Evolutionary conservation across 2,888 invertebrate genomes (phyloP), one percentile per base, ranked within the genome.

Genomic region (Ochropacha duplaris): DNA sequence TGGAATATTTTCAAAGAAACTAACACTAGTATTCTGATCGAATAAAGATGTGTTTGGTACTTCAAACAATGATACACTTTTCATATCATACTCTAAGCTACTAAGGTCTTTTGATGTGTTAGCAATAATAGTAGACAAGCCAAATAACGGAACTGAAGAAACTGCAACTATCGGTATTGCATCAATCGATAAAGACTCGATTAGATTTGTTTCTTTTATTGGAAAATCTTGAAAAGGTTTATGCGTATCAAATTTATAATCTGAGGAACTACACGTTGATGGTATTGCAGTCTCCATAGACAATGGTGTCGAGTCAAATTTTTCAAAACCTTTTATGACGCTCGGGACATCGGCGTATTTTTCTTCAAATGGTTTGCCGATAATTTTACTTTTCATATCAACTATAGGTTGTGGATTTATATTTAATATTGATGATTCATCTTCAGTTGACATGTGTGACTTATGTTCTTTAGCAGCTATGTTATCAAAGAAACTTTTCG

Each of bases 101-200:
- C 56, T 54, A 31, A 61, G 58, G 54, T 77, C 78, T 58, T 72
- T 72, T 5, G 76, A 58, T 65, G 71, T 76, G 24, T 78, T 77
- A 54, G 79, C 71, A 49, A 78, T 64, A 2, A 79, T 68, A n/a
- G 74, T 70, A 19, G 84, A 78, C 2, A 83, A 64, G 0, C 80
- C 81, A 63, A 80, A 81, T 28, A 84, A 59, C 1, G 85, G 79
- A 16, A 78, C 72, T 9, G 79, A 71, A 12, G 81, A 72, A 4
- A 81, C 74, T 31, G 71, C 74, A 26, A 77, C 63, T 31, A 74
- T 65, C 11, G 76, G 75, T 8, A 73, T 69, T 3, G 68, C 64
- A 22, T 69, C 64, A 61, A 74, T 72, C 12, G 63, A 57, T 28
- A 80, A 57, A 4, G 76, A 69, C 59, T 75, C 68, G 4, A 76